Percentiles rank a stretch among this genome's conserved stretches.
Evolutionary conservation across 2,797 vertebrate genomes (phyloP).

Genomic region (Prionace glauca): DNA sequence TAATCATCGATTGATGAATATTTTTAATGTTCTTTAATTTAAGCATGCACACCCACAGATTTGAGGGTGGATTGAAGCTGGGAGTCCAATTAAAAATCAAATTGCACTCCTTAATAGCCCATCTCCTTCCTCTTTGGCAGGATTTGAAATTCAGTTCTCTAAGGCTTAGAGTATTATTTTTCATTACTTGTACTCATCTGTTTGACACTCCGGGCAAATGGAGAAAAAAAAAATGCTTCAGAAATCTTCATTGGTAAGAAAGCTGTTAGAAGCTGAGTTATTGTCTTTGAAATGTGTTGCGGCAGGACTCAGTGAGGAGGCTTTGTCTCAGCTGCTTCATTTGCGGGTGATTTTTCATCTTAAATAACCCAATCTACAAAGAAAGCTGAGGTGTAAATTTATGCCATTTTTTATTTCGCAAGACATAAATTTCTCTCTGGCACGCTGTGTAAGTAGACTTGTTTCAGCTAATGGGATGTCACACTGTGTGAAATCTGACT

Average conservation of each 20-base stretch:
- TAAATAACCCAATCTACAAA: slow-evolving; percentile 37
- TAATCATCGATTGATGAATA: slow-evolving; percentile 16
- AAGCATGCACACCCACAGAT: neutral
- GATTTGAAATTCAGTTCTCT: slow-evolving; percentile 21
- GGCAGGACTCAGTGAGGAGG: slow-evolving; percentile 15
- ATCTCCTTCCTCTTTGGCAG: neutral
- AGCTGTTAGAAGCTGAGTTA: slow-evolving; percentile 37
- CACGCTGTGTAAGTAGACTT: slow-evolving; percentile 28
- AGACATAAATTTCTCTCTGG: slow-evolving; percentile 24
- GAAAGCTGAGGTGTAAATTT: slow-evolving; percentile 38
- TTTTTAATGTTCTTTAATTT: slow-evolving; percentile 25
- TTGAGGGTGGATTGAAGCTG: slow-evolving; percentile 8
- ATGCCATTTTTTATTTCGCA: slow-evolving; percentile 37
- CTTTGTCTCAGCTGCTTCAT: slow-evolving; percentile 30
- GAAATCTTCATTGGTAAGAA: slow-evolving; percentile 16
- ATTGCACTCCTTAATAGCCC: neutral
- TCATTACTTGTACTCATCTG: slow-evolving; percentile 26
- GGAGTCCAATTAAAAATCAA: slow-evolving; percentile 28
- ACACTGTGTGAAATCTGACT: slow-evolving; percentile 33
- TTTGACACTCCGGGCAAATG: slow-evolving; percentile 25
- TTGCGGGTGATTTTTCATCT: slow-evolving; percentile 36
- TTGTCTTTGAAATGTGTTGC: slow-evolving; percentile 34
- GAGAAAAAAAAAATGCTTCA: neutral
- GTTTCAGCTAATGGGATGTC: slow-evolving; percentile 37
- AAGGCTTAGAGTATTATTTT: slow-evolving; percentile 18